phyloP scores from a whole-genome alignment of 53 echinoderm and acorn worm genomes.

The Antedon mediterranea region DNA sequence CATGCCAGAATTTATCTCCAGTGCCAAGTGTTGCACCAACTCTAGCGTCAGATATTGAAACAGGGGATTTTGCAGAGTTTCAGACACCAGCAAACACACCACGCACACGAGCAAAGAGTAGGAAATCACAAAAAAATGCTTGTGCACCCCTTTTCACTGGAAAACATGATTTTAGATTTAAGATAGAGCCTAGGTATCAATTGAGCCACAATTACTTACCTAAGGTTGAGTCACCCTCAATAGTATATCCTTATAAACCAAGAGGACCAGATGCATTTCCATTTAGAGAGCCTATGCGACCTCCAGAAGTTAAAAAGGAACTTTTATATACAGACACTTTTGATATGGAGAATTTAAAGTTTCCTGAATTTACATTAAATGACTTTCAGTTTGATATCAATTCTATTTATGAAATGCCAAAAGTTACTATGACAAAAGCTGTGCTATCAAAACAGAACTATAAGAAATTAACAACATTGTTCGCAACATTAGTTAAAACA shows the following conservation, averaged over 20 bases:
- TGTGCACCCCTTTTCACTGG: neutral
- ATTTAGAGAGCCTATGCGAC: conserved; percentile 40
- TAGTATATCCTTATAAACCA: conserved; percentile 83
- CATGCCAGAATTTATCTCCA: conserved; percentile 24
- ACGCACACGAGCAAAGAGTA: conserved; percentile 20
- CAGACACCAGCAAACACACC: conserved; percentile 76
- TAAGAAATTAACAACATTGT: conserved; percentile 87
- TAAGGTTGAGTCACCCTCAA: conserved; percentile 41
- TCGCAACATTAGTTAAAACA: conserved; percentile 56
- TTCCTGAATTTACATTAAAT: conserved; percentile 62
- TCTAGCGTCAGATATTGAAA: conserved; percentile 33
- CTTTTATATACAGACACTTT: conserved; percentile 56
- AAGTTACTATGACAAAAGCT: conserved; percentile 37
- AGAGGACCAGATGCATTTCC: conserved; percentile 90
- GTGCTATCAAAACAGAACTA: conserved; percentile 91
- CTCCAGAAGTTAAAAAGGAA: conserved; percentile 53
- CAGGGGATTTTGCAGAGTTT: conserved; percentile 38
- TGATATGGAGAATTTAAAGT: conserved; percentile 38
- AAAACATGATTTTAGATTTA: conserved; percentile 41
- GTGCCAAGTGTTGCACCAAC: conserved; percentile 73
- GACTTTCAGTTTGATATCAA: conserved; percentile 50
- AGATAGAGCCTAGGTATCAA: conserved; percentile 55
- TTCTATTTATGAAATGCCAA: conserved; percentile 29
- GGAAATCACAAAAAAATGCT: conserved; percentile 7
- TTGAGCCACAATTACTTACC: neutral